Evolutionary conservation across 64 coral and sea anemone species (phyloP).

Genomic region (Orbicella faveolata): DNA sequence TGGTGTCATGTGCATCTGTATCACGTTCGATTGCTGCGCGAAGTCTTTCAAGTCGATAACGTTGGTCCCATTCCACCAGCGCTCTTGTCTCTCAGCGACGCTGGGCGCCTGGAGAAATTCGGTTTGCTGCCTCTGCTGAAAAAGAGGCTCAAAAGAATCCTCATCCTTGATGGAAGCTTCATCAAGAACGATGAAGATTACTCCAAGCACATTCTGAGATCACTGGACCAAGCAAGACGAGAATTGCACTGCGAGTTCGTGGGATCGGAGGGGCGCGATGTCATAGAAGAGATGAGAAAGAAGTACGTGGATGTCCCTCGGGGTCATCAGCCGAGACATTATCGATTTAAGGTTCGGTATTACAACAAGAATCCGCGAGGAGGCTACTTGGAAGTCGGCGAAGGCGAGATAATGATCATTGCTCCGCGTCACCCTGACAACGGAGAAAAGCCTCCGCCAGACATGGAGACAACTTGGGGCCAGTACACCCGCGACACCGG

Average conservation of each 20-base stretch:
- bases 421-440: slow-evolving; percentile 59
- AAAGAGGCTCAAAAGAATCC: slow-evolving; percentile 74
- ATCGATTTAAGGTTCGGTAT: slow-evolving; percentile 80
- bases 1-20: slow-evolving; percentile 90
- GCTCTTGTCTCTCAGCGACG: slow-evolving; percentile 75
- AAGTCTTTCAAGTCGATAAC: slow-evolving; percentile 72
- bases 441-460: slow-evolving; percentile 30
- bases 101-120: slow-evolving; percentile 86
- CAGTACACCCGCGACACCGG: slow-evolving; percentile 57
- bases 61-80: slow-evolving; percentile 79
- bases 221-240: slow-evolving; percentile 71
- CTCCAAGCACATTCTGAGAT: slow-evolving; percentile 61
- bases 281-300: slow-evolving; percentile 72
- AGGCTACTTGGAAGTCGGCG: slow-evolving; percentile 43
- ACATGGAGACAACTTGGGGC: slow-evolving; percentile 55
- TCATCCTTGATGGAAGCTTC: slow-evolving; percentile 79
- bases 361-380: slow-evolving; percentile 50
- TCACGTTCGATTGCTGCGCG: slow-evolving; percentile 81
- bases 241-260: slow-evolving; percentile 76
- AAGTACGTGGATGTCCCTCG: slow-evolving; percentile 55
- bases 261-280: slow-evolving; percentile 70
- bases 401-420: slow-evolving; percentile 72
- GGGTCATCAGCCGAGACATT: slow-evolving; percentile 61
- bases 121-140: slow-evolving; percentile 79
- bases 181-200: slow-evolving; percentile 54